phyloP scores from a whole-genome alignment of 2,113 vertebrate genomes.

The Leptodactylus fuscus region DNA sequence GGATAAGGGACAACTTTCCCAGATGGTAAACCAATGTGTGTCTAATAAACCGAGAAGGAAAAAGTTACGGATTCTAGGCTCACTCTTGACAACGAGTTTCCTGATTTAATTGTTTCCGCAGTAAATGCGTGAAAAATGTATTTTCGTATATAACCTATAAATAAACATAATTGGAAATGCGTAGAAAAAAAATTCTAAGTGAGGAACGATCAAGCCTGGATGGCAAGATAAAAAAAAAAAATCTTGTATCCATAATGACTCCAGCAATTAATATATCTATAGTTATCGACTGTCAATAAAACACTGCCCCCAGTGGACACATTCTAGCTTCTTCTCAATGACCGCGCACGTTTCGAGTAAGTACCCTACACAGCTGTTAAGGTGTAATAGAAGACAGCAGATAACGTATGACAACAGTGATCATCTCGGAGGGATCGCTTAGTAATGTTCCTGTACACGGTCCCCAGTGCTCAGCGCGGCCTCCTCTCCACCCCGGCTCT shows the following conservation, averaged over 20 bases:
- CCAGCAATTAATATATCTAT: no score
- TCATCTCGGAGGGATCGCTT: not conserved
- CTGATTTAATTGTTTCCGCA: not conserved
- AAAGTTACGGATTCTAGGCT: no score
- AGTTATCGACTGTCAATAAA: not conserved
- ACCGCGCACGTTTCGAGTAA: not conserved
- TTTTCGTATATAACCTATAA: no score
- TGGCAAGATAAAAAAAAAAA: no score
- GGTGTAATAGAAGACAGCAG: not conserved
- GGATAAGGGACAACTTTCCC: no score
- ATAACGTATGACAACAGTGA: not conserved
- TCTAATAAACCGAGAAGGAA: no score
- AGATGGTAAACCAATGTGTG: no score
- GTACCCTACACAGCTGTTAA: not conserved
- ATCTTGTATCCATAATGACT: not conserved
- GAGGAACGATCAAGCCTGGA: no score
- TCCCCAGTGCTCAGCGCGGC: constrained; percentile 31
- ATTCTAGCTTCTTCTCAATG: not conserved
- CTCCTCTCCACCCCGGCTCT: constrained; percentile 40
- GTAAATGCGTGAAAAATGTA: no score
- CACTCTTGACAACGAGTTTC: no score
- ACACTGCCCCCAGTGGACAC: not conserved
- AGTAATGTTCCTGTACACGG: constrained; percentile 13
- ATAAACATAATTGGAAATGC: no score
- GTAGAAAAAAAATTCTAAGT: no score